Conservation (phyloP, 2,888 invertebrate genomes). For the Rhingia rostrata region DNA sequence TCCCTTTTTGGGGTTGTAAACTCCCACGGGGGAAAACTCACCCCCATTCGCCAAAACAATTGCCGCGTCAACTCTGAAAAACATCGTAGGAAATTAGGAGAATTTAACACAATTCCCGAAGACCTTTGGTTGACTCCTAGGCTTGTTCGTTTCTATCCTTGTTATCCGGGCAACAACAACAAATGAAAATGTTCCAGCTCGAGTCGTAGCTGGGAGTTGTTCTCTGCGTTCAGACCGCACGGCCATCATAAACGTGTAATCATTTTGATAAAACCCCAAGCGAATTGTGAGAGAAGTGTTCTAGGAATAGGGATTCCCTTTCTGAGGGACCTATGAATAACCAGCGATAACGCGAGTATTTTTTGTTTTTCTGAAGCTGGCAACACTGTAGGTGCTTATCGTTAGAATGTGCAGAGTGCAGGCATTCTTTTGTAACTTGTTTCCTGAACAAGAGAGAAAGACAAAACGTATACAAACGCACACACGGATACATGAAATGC, state of each 20-base stretch:
- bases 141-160: conserved; percentile 4
- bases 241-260: conserved; percentile 6
- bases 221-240: not conserved
- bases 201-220: not conserved
- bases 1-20: not conserved
- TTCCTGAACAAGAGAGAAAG: too few species aligned
- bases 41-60: not conserved
- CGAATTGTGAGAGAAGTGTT: not conserved
- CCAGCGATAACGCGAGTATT: too few species aligned
- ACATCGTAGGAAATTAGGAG: conserved; percentile 36
- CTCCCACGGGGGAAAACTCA: conserved; percentile 5
- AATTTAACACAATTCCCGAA: conserved; percentile 33
- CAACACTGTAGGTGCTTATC: too few species aligned
- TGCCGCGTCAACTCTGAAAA: not conserved
- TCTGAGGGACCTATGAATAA: too few species aligned
- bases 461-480: too few species aligned
- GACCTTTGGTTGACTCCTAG: not conserved
- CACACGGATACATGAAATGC: too few species aligned
- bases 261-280: not conserved
- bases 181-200: not conserved
- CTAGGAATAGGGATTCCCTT: not conserved
- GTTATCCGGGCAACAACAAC: conserved; percentile 45
- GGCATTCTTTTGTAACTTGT: too few species aligned
- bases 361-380: too few species aligned
- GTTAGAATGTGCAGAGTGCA: too few species aligned